These are phyloP conservation scores for Dusona sp. DNA, from an alignment of 2,888 invertebrate species.

Conservation along the genomic window DNA sequence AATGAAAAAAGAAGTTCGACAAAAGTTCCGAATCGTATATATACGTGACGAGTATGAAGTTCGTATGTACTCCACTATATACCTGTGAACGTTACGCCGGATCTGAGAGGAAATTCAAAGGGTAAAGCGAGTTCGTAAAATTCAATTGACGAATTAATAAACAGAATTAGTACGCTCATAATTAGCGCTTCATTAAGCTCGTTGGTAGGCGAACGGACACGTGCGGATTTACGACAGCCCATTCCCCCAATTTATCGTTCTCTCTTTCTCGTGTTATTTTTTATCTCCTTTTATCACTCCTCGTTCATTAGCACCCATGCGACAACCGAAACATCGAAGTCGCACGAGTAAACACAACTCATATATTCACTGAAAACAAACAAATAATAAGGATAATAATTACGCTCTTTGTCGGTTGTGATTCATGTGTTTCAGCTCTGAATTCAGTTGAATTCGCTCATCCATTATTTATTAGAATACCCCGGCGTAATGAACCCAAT, in stretches of 20 bases:
- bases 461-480: constrained; percentile 52
- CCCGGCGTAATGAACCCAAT: constrained; percentile 47
- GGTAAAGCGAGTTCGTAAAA: constrained; percentile 44
- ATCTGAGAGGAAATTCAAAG: neutral
- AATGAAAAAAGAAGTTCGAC: neutral
- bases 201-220: constrained; percentile 39
- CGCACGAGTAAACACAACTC: constrained; percentile 2
- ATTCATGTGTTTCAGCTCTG: constrained; percentile 28
- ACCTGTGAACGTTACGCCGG: neutral
- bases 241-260: constrained; percentile 2
- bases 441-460: constrained; percentile 41
- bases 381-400: constrained; percentile 48
- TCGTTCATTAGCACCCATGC: constrained; percentile 52
- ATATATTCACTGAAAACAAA: constrained; percentile 22
- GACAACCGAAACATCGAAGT: constrained; percentile 53
- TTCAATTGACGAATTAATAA: constrained; percentile 64
- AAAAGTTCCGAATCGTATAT: neutral
- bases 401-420: constrained; percentile 28
- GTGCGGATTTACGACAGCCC: constrained; percentile 38
- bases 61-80: neutral
- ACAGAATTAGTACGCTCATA: constrained; percentile 59
- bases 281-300: neutral
- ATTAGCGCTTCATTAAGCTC: constrained; percentile 66
- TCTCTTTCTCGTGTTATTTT: neutral
- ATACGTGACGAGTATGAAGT: neutral